phyloP scores from a whole-genome alignment of 2,113 vertebrate genomes.

The Cyphomyrus plagiostoma region DNA sequence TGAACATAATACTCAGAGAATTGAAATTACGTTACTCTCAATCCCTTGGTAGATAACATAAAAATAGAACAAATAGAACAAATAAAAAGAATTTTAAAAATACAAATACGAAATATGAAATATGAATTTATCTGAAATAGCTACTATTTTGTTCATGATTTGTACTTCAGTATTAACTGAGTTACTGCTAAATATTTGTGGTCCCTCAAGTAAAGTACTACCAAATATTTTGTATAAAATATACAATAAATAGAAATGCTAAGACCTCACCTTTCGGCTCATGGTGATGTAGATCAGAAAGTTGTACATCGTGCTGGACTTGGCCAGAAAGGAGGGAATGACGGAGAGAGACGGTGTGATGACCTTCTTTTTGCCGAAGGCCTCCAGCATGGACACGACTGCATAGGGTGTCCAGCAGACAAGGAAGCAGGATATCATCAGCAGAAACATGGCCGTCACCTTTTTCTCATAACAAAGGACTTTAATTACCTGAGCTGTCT shows the following conservation, averaged over 20 bases:
- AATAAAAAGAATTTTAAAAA: too few relatives aligned
- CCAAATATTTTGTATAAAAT: neutral
- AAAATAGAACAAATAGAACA: too few relatives aligned
- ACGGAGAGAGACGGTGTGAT: constrained; percentile 77
- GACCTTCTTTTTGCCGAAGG: constrained; percentile 67
- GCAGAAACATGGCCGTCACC: constrained; percentile 79
- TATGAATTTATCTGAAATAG: neutral
- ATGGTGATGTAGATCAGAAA: constrained; percentile 84
- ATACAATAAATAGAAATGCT: neutral
- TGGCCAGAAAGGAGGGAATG: constrained; percentile 81
- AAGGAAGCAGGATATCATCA: constrained; percentile 81
- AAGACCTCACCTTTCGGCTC: constrained; percentile 78
- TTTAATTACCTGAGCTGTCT: constrained; percentile 79
- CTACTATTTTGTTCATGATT: neutral
- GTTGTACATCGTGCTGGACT: constrained; percentile 82
- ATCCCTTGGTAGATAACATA: too few relatives aligned
- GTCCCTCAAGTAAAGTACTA: neutral
- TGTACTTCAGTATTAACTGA: neutral
- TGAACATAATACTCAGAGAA: too few relatives aligned
- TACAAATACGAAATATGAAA: too few relatives aligned
- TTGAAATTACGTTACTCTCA: too few relatives aligned
- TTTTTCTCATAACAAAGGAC: constrained; percentile 85
- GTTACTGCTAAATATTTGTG: neutral
- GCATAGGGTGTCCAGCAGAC: constrained; percentile 84
- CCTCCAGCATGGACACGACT: constrained; percentile 74